Evolutionary conservation across 2,888 invertebrate genomes (phyloP), one percentile per base, ranked within the genome.

Genomic region (Melinopterus prodromus): DNA sequence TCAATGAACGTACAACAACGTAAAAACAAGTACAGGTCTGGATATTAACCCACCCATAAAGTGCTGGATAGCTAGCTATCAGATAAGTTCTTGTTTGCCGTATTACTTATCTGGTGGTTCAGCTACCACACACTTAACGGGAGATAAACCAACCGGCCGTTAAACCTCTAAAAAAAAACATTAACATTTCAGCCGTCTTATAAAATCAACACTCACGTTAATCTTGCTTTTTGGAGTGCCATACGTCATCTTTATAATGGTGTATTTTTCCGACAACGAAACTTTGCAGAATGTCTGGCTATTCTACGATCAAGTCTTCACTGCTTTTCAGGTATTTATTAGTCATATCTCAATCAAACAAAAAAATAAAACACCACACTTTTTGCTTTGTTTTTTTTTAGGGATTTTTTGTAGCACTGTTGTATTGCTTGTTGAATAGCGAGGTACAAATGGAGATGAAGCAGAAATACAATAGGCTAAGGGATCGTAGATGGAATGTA

Each of bases 141-240:
- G 26, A 3, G 7, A 38, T 7, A 6, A 36, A n/a, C 26, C 37
- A 70, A 38, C 26, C 16, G 7, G 36, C 16, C 16, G 3, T n/a
- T 6, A 74, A 35, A 78, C 26, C 75, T 16, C 4, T n/a, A 70
- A 12, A 35, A 16, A 26, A 70, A 16, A 71, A 69, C 38, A 77
- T 80, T 80, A 77, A 78, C 76, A n/a, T 87, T 86, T 70, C 83
- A 93, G 93, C 83, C 91, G 91, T 85, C 90, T 93, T 88, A 91
- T 93, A 12, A 91, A 91, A 83, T 93, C 94, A 0, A 94, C 93
- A 0, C 86, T 93, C 80, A 92, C 93, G 12, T 88, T 94, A 77
- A 91, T 94, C n/a, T 93, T 93, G 0, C 89, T 94, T 7, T 93
- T 93, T 85, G 94, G 93, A 2, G 92, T 93, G 6, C 93, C 93